These are phyloP conservation scores for Heteractis magnifica DNA, from an alignment of 92 coral and sea anemone genomes.

Conservation along the genomic window DNA sequence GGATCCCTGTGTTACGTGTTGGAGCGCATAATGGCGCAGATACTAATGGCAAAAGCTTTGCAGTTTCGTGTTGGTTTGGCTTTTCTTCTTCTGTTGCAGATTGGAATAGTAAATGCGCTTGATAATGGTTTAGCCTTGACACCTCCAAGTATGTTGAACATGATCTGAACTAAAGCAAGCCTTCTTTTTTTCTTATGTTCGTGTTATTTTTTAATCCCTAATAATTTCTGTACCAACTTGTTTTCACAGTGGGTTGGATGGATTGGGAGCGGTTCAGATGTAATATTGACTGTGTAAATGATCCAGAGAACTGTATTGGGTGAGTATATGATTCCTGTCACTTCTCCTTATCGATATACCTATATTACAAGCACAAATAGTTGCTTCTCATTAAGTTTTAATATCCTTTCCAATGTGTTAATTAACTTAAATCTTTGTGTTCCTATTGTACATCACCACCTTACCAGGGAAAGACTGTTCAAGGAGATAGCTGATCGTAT, in stretches of 20 bases:
- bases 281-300: slow-evolving; percentile 67
- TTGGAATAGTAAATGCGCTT: slow-evolving; percentile 29
- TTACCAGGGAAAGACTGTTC: slow-evolving; percentile 72
- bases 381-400: no score
- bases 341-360: no score
- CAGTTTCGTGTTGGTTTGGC: not conserved
- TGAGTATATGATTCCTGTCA: slow-evolving; percentile 17
- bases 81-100: not conserved
- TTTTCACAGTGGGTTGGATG: slow-evolving; percentile 84
- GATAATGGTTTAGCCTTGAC: slow-evolving; percentile 91
- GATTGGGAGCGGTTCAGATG: slow-evolving; percentile 87
- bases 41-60: not conserved
- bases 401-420: no score
- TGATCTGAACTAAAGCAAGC: not conserved
- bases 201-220: not conserved
- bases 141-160: slow-evolving; percentile 83
- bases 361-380: no score
- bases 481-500: slow-evolving; percentile 89
- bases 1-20: slow-evolving; percentile 22
- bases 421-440: no score
- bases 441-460: no score
- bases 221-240: not conserved
- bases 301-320: slow-evolving; percentile 82
- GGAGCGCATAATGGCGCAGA: not conserved
- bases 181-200: no score